A percentile compares a stretch with the other conserved stretches of the same genome.
phyloP scores from a whole-genome alignment of 2,888 invertebrate species.

The Eilema depressum region DNA sequence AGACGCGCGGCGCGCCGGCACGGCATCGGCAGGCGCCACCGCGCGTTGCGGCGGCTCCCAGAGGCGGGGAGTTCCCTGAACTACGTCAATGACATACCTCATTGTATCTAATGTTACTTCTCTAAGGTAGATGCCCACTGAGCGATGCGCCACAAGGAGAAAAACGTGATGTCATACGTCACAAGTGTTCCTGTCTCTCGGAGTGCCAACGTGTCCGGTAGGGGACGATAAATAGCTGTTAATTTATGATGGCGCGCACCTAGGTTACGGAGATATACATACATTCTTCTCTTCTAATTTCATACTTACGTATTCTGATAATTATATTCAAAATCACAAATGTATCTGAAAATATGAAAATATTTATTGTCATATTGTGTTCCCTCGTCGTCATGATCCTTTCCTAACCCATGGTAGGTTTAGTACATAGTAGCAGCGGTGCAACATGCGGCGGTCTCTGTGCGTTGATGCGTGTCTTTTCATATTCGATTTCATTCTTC shows the following conservation, averaged over 20 bases:
- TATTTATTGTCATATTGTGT: background rate
- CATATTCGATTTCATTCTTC: too few relatives aligned
- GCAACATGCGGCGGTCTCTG: background rate
- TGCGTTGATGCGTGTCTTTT: too few relatives aligned
- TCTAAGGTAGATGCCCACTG: background rate
- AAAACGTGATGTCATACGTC: background rate
- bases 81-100: slow-evolving; percentile 65
- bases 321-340: too few relatives aligned
- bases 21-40: background rate
- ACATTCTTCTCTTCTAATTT: too few relatives aligned
- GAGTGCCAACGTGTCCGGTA: background rate
- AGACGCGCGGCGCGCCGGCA: slow-evolving; percentile 52
- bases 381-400: background rate
- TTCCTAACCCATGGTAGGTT: too few relatives aligned
- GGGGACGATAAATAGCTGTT: background rate
- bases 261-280: too few relatives aligned
- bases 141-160: background rate
- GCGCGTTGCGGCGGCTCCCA: slow-evolving; percentile 63
- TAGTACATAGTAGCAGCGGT: background rate
- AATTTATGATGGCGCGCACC: background rate
- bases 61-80: slow-evolving; percentile 39
- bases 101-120: background rate
- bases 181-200: background rate
- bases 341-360: too few relatives aligned
- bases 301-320: too few relatives aligned